Conservation (phyloP, 2,113 vertebrate genomes). For the Aepyceros melampus region DNA sequence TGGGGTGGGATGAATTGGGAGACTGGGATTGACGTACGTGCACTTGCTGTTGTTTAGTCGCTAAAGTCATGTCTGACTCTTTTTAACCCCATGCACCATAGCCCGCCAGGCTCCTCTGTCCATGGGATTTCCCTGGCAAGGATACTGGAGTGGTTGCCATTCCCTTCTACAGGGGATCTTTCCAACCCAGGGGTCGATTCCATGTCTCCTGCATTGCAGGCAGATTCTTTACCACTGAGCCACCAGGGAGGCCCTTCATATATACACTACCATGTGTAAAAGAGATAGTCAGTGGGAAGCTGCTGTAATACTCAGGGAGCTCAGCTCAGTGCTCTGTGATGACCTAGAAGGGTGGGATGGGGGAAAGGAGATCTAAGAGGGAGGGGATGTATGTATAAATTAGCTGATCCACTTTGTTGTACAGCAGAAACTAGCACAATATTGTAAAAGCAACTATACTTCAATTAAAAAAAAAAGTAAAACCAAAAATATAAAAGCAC, state of each 20-base stretch:
- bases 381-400: no score
- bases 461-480: background rate
- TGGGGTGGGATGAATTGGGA: background rate
- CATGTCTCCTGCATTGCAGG: background rate
- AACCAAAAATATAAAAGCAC: background rate
- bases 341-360: no score
- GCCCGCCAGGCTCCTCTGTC: background rate
- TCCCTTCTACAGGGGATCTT: background rate
- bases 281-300: no score
- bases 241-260: background rate
- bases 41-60: background rate
- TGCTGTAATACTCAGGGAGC: no score
- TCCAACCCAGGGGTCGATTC: background rate
- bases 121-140: background rate
- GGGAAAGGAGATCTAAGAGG: no score
- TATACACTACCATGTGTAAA: background rate
- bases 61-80: background rate
- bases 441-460: no score
- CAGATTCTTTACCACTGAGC: background rate
- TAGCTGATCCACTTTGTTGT: no score
- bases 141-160: background rate
- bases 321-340: no score
- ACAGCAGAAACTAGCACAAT: no score
- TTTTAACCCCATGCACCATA: rapidly evolving
- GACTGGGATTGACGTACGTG: rapidly evolving